Percentiles rank a stretch among this genome's conserved stretches.
Conservation (phyloP, 2,113 vertebrate species). For the Calidris pugnax region DNA sequence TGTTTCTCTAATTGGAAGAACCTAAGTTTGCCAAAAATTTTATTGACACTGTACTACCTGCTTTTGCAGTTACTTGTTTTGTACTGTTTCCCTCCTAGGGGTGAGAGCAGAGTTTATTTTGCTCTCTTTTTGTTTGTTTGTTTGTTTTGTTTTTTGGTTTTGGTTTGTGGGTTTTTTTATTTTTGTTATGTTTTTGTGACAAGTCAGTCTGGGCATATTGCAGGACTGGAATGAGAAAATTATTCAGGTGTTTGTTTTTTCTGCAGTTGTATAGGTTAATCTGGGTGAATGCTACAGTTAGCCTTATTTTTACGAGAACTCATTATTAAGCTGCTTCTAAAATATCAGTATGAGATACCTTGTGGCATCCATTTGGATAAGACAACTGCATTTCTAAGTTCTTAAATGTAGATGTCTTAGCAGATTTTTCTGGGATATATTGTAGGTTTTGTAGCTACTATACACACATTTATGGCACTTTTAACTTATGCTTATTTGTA, state of each 20-base stretch:
- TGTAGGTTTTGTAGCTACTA: neutral
- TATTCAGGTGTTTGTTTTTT: neutral
- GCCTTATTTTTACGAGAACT: neutral
- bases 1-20: slow-evolving; percentile 9
- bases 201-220: neutral
- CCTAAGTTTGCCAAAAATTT: neutral
- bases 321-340: neutral
- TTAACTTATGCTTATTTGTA: neutral
- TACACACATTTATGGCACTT: neutral
- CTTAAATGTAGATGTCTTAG: neutral
- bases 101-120: neutral
- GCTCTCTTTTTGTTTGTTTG: neutral
- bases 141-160: neutral
- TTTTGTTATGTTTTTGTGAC: neutral
- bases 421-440: neutral
- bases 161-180: no score
- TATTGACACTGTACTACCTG: neutral
- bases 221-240: neutral
- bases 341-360: neutral
- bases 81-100: neutral
- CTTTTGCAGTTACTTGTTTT: slow-evolving; percentile 18
- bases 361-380: neutral
- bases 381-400: neutral
- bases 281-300: neutral
- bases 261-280: neutral